These are phyloP conservation scores for Salpingus planirostris DNA, from an alignment of 2,888 invertebrate species.

Conservation along the genomic window DNA sequence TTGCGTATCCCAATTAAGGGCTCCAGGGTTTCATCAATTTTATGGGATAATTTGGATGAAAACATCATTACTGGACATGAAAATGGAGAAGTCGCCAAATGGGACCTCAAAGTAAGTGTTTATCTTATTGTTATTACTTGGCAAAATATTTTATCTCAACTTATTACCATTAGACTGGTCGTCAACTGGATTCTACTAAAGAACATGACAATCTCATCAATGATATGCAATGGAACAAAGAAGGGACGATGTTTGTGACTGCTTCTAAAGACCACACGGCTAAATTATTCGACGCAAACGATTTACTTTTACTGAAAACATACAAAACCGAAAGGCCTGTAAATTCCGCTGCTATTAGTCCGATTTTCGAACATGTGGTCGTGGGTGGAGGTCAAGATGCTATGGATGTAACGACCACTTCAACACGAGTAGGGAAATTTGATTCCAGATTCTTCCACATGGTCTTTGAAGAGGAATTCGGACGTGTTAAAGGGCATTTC, in stretches of 20 bases:
- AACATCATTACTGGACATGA: constrained; percentile 89
- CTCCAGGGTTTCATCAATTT: constrained; percentile 81
- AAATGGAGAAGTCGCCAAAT: constrained; percentile 84
- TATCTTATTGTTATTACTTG: too few species aligned
- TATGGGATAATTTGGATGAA: constrained; percentile 93
- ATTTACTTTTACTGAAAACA: constrained; percentile 79
- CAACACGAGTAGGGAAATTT: constrained; percentile 91
- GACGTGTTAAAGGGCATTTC: constrained; percentile 97
- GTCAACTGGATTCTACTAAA: constrained; percentile 65
- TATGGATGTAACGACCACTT: constrained; percentile 96
- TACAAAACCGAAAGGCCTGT: constrained; percentile 97
- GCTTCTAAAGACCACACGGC: constrained; percentile 96
- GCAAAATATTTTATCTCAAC: neutral
- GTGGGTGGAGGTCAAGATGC: constrained; percentile 99
- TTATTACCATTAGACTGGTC: constrained; percentile 62
- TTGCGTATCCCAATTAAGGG: constrained; percentile 70
- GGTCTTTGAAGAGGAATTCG: constrained; percentile 95
- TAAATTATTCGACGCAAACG: constrained; percentile 85
- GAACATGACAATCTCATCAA: constrained; percentile 85
- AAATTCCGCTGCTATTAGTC: constrained; percentile 96
- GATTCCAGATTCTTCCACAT: constrained; percentile 92
- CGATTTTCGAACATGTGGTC: constrained; percentile 91
- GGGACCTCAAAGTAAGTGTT: constrained; percentile 73
- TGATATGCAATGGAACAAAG: constrained; percentile 92
- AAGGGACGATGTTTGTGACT: constrained; percentile 92